phyloP scores from a whole-genome alignment of 2,888 invertebrate genomes.

The Thereva nobilitata region DNA sequence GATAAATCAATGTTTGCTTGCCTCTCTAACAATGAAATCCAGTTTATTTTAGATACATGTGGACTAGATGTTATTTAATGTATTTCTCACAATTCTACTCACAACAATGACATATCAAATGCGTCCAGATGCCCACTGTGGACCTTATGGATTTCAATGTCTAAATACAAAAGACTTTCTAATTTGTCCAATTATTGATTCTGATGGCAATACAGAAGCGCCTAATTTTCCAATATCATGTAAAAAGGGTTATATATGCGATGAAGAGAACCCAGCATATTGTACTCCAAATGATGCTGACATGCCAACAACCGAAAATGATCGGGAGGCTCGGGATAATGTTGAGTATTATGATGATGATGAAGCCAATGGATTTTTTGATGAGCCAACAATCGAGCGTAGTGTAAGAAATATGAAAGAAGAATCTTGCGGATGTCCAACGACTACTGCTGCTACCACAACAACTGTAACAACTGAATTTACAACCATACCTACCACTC shows the following conservation, averaged over 20 bases:
- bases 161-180: conserved; percentile 40
- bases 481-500: background rate
- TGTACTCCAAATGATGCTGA: conserved; percentile 42
- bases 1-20: no score
- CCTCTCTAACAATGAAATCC: background rate
- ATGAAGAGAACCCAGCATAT: conserved; percentile 46
- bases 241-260: conserved; percentile 41
- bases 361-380: conserved; percentile 23
- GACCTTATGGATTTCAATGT: conserved; percentile 45
- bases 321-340: background rate
- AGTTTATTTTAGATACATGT: conserved; percentile 19
- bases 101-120: background rate
- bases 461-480: conserved; percentile 5
- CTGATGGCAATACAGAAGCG: conserved; percentile 40
- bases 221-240: conserved; percentile 39
- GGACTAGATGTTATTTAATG: conserved; percentile 37
- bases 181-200: conserved; percentile 40
- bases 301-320: background rate
- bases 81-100: conserved; percentile 10
- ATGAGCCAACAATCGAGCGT: background rate
- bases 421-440: background rate
- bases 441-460: conserved; percentile 15
- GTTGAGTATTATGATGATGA: background rate
- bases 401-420: conserved; percentile 2
- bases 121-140: conserved; percentile 35